phyloP scores from a whole-genome alignment of 2,113 vertebrate genomes.

The Phrynosoma platyrhinos region DNA sequence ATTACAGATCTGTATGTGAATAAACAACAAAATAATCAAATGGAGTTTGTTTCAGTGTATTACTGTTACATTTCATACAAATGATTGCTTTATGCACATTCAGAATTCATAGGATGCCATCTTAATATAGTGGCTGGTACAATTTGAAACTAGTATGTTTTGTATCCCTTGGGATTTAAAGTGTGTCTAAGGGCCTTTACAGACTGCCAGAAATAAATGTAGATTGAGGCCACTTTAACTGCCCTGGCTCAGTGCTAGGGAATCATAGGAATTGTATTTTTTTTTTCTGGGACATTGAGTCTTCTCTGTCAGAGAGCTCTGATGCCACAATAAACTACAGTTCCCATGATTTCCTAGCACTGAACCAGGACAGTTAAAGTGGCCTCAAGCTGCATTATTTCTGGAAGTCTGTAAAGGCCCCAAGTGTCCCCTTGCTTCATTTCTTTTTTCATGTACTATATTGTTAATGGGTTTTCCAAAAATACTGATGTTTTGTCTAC shows the following conservation, averaged over 20 bases:
- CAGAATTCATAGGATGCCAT: slow-evolving; percentile 1
- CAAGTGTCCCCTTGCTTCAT: not conserved
- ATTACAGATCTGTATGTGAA: slow-evolving; percentile 34
- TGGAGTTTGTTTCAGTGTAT: rapidly evolving
- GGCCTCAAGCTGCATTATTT: too few relatives aligned
- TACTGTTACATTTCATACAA: slow-evolving; percentile 17
- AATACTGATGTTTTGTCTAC: not conserved
- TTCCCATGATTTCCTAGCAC: too few relatives aligned
- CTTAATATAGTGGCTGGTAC: not conserved
- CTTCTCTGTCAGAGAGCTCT: too few relatives aligned
- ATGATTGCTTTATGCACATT: not conserved
- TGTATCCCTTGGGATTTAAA: not conserved
- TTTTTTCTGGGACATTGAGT: too few relatives aligned
- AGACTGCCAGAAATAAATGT: too few relatives aligned
- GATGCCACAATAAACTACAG: too few relatives aligned
- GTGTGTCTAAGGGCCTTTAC: not conserved
- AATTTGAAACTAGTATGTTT: slow-evolving; percentile 36
- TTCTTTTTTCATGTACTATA: not conserved
- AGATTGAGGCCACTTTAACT: too few relatives aligned
- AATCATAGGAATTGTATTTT: too few relatives aligned
- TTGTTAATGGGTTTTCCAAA: not conserved
- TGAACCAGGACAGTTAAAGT: too few relatives aligned
- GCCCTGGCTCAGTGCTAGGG: too few relatives aligned
- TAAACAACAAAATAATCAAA: slow-evolving; percentile 39
- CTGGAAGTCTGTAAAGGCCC: too few relatives aligned